Percentiles rank a stretch among this genome's conserved stretches.
These are phyloP conservation scores for Siderastrea siderea DNA, from an alignment of 92 coral and sea anemone species.

Conservation along the genomic window DNA sequence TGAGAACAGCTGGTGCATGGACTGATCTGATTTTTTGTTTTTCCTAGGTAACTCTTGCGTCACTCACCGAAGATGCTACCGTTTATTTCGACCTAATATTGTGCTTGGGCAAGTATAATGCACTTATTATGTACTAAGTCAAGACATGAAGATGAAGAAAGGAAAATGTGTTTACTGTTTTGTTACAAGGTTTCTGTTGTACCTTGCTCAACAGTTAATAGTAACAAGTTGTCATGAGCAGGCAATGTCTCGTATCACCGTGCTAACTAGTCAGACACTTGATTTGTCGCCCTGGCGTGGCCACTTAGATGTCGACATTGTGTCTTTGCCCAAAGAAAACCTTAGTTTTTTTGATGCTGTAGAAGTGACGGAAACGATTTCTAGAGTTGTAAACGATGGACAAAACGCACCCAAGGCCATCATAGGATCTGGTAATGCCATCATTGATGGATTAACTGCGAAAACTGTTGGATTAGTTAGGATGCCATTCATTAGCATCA, in stretches of 20 bases:
- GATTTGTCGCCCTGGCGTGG: not conserved
- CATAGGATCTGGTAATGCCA: constrained; percentile 16
- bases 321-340: not conserved
- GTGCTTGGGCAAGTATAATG: not conserved
- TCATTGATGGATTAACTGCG: constrained; percentile 9
- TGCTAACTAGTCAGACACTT: constrained; percentile 9
- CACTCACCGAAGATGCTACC: too few species aligned
- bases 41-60: too few species aligned
- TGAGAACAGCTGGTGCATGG: too few species aligned
- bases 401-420: not conserved
- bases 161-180: not conserved
- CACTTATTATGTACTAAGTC: not conserved
- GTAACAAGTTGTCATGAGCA: not conserved
- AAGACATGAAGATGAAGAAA: not conserved
- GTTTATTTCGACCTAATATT: not conserved
- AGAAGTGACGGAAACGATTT: not conserved
- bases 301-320: not conserved
- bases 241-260: not conserved
- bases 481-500: not conserved
- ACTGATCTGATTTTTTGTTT: too few species aligned
- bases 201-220: not conserved
- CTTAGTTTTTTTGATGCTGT: not conserved
- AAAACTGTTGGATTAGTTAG: not conserved
- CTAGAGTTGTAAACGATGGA: not conserved
- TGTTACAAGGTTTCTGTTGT: not conserved